These are phyloP conservation scores for Meloidogyne chitwoodi DNA, from an alignment of 1,140 invertebrate species.

Conservation along the genomic window DNA sequence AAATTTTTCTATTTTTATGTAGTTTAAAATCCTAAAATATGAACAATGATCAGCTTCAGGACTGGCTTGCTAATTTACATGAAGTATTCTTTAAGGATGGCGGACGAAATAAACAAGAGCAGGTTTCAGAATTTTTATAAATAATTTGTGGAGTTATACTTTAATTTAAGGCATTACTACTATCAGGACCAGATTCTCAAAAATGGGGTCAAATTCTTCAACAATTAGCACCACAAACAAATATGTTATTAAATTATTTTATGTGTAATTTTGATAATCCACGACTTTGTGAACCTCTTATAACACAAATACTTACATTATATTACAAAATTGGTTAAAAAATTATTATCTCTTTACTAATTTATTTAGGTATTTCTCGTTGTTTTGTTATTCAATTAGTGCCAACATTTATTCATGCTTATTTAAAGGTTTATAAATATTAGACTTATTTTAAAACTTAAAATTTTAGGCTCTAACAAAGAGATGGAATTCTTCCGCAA, in stretches of 20 bases:
- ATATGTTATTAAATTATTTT: slow-evolving; percentile 48
- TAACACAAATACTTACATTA: slow-evolving; percentile 52
- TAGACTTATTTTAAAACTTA: neutral
- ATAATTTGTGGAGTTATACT: too few relatives aligned
- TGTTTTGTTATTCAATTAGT: slow-evolving; percentile 52
- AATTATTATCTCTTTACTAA: neutral
- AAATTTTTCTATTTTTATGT: neutral
- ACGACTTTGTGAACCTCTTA: slow-evolving; percentile 46
- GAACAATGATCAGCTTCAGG: slow-evolving; percentile 34
- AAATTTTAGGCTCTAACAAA: slow-evolving; percentile 37
- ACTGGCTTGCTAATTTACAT: slow-evolving; percentile 27
- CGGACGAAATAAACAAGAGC: neutral
- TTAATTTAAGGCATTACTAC: neutral
- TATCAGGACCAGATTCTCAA: neutral
- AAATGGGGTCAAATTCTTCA: slow-evolving; percentile 18
- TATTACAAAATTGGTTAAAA: slow-evolving; percentile 53
- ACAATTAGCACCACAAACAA: slow-evolving; percentile 31
- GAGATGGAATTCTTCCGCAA: slow-evolving; percentile 35
- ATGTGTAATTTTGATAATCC: slow-evolving; percentile 52
- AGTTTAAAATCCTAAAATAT: neutral
- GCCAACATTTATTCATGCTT: slow-evolving; percentile 44
- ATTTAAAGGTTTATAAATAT: slow-evolving; percentile 25
- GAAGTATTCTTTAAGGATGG: slow-evolving; percentile 11
- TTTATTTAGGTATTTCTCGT: slow-evolving; percentile 41
- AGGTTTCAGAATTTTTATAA: neutral